These are phyloP conservation scores for Panagrolaimus sp. DNA, from an alignment of 1,140 invertebrate species.

Conservation along the genomic window DNA sequence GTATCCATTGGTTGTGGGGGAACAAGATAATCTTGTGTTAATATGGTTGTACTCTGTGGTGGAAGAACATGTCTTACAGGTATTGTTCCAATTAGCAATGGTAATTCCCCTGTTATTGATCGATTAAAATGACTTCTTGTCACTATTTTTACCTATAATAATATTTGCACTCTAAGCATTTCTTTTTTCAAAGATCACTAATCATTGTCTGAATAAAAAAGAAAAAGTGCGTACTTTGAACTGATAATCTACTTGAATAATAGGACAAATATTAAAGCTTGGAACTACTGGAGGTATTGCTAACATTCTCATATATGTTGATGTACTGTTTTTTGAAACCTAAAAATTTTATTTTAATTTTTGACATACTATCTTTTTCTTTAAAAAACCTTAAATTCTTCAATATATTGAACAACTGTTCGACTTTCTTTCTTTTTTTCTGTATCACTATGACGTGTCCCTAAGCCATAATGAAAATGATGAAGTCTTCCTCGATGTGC, in stretches of 20 bases:
- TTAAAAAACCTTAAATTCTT: conserved; percentile 21
- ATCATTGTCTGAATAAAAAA: conserved; percentile 10
- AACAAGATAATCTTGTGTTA: conserved; percentile 16
- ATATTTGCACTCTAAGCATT: not conserved
- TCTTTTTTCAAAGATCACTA: not conserved
- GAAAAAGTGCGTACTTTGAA: conserved; percentile 16
- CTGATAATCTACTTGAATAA: conserved; percentile 26
- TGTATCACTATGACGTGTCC: conserved; percentile 14
- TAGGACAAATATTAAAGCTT: conserved; percentile 23
- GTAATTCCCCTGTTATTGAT: conserved; percentile 17
- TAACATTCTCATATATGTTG: conserved; percentile 20
- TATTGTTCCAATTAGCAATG: conserved; percentile 21
- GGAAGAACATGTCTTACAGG: conserved; percentile 12
- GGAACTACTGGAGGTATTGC: conserved; percentile 32
- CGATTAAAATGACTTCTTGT: conserved; percentile 15
- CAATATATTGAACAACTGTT: conserved; percentile 23
- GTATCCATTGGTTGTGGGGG: conserved; percentile 15
- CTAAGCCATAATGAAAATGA: conserved; percentile 11
- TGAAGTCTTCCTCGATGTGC: conserved; percentile 11
- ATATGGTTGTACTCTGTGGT: not conserved
- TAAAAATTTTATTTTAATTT: not conserved
- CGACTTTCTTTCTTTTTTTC: conserved; percentile 22
- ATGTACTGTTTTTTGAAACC: conserved; percentile 17
- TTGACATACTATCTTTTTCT: not conserved
- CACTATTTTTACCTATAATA: conserved; percentile 23